phyloP scores from a whole-genome alignment of 2,888 invertebrate genomes.

The Machimus rusticus region DNA sequence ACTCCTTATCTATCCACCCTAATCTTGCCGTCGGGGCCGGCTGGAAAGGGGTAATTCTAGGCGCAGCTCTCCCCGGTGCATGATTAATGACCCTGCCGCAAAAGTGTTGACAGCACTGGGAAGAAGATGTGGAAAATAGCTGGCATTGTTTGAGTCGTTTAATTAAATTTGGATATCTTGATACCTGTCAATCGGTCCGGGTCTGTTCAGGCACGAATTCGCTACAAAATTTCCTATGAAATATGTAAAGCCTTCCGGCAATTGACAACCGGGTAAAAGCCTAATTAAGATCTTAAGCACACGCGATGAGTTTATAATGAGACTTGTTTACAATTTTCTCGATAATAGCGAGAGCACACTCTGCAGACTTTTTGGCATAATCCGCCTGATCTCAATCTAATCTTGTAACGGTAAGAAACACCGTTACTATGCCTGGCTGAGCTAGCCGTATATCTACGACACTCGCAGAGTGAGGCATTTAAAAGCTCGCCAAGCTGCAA shows the following conservation, averaged over 20 bases:
- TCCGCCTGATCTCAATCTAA: neutral
- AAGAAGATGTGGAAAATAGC: neutral
- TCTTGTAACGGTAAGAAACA: too few species aligned
- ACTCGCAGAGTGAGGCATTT: too few species aligned
- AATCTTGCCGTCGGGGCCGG: neutral
- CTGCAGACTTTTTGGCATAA: neutral
- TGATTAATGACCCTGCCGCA: neutral
- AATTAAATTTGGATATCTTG: constrained; percentile 17
- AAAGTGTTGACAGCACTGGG: neutral
- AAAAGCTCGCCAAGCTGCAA: too few species aligned
- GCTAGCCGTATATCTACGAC: too few species aligned
- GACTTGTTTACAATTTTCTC: neutral
- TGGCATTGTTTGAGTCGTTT: neutral
- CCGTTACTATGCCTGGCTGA: too few species aligned
- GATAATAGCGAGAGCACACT: neutral
- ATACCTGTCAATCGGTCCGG: neutral
- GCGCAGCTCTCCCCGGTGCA: neutral
- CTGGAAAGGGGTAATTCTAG: neutral
- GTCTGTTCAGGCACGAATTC: neutral
- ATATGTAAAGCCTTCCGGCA: neutral
- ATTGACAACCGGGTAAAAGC: neutral
- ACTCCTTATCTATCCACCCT: neutral
- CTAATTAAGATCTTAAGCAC: neutral
- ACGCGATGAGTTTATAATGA: neutral
- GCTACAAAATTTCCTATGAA: neutral